Base-by-base conservation (phyloP, 2,797 vertebrate species). In the Sebastes kiyomatsui region DNA sequence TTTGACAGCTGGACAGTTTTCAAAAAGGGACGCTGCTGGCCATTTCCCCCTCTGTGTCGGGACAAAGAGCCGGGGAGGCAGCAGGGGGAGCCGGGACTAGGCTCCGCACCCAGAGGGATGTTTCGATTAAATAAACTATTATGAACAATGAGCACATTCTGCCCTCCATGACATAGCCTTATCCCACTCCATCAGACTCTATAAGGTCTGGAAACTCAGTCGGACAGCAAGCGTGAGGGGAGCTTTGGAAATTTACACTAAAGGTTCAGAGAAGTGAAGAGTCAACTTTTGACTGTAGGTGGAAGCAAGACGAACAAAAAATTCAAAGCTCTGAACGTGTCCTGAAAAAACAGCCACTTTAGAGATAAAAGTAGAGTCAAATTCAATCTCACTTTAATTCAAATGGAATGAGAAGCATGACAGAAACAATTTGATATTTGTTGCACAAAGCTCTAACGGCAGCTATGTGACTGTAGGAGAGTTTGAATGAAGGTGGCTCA, bases 1-100 rank as follows among this genome's bases (percentile, higher is more conserved):
- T 96, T 96, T 96, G 95, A 96, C 95, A 95, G 94, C 95, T 96
- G 95, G 95, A 96, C 94, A 96, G 94, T 96, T 96, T 96, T 95
- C 92, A 94, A 95, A 96, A 95, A 94, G 92, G 77, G 90, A 93
- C 89, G 84, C 88, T 95, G 93, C 93, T 94, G 90, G 93, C 93
- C 84, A 92, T 94, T 94, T 94, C 94, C 95, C 94, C 89, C 92
- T 94, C 90, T 85, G 87, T 94, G 87, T 87, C 28, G 28, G 90
- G 92, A 96, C 95, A 96, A 95, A 94, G 93, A 92, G 91, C 82
- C 55, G 77, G 74, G 83, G 79, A 83, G 87, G 85, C 71, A 75
- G 81, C 7, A 82, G 82, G 79, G 85, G 86, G 83, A 80, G 86
- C 67, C 5, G 52, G 80, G 87, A 86, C 87, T 81, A 74, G 90